A percentile compares a stretch with the other conserved stretches of the same genome.
These are phyloP conservation scores for Synchiropus splendidus DNA, from an alignment of 2,113 vertebrate species.

Conservation along the genomic window DNA sequence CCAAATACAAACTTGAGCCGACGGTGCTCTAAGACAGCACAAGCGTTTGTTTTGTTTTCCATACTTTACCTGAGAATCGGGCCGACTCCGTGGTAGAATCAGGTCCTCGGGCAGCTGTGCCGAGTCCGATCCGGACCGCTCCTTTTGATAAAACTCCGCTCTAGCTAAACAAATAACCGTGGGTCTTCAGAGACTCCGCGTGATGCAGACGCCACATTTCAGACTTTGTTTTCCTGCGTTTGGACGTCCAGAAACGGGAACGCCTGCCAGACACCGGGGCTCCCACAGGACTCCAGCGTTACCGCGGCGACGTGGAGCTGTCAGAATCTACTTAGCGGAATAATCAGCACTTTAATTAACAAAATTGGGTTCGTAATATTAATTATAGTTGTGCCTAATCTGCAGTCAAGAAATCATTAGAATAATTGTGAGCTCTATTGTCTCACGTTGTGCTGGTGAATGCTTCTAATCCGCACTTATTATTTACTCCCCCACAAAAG, in stretches of 20 bases:
- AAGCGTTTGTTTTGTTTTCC: too few species aligned
- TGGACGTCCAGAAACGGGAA: slow-evolving; percentile 17
- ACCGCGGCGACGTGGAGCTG: slow-evolving; percentile 37
- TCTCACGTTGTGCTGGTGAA: slow-evolving; percentile 37
- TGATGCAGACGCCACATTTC: too few species aligned
- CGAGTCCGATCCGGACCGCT: too few species aligned
- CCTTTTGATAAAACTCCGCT: too few species aligned
- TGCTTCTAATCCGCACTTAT: slow-evolving; percentile 43
- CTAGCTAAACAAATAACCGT: slow-evolving; percentile 23
- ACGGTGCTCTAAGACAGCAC: too few species aligned
- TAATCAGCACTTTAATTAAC: slow-evolving; percentile 65
- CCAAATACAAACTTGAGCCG: too few species aligned
- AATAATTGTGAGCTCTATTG: slow-evolving; percentile 44
- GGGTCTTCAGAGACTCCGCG: too few species aligned
- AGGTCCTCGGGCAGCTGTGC: too few species aligned
- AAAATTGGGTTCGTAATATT: slow-evolving; percentile 58
- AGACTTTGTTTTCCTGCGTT: too few species aligned
- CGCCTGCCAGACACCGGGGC: slow-evolving; percentile 20
- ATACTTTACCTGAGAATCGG: too few species aligned
- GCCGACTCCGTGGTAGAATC: too few species aligned
- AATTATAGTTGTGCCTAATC: slow-evolving; percentile 53
- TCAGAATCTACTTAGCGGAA: slow-evolving; percentile 53
- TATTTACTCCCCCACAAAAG: too few species aligned
- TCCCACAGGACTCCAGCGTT: slow-evolving; percentile 34
- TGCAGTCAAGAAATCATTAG: slow-evolving; percentile 53